Evolutionary conservation across 2,113 vertebrate species (phyloP), one percentile per base, ranked within the genome.

Genomic region (Romanogobio albipinnatus): DNA sequence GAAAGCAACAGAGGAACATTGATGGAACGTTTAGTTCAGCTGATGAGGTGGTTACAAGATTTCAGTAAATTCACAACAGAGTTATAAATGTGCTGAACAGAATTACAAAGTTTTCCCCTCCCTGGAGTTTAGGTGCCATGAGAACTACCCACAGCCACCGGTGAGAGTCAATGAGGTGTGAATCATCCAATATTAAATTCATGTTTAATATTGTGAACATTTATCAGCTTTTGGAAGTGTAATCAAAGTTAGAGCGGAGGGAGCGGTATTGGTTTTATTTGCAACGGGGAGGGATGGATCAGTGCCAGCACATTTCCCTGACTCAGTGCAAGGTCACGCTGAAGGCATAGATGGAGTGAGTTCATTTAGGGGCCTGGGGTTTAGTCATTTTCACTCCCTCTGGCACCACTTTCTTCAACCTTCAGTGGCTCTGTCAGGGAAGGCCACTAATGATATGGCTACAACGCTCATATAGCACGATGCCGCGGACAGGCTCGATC

Each of bases 201-300:
- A 19, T 88, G 47, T 88, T 87, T 86, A 88, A 87, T 78, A 87
- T 71, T 80, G 75, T 39, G 45, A 85, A 74, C 87, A 88, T 88
- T 91, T 84, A 89, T 92, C 89, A 90, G 89, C 86, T 84, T 82
- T 84, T 82, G 87, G 70, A 91, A 90, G 87, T 89, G 85, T 89
- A 90, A 91, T 91, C 84, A 91, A 82, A 68, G 76, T n/a, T 59
- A 59, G 51, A 81, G 73, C 84, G 61, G 51, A 81, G 84, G 61
- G 43, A 64, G 61, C 81, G 76, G 29, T 83, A 85, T 82, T 86
- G 76, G 87, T 83, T 85, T 82, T 84, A 81, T 86, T 59, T 49
- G 47, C 66, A 56, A 61, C 82, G 56, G 73, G 26, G 76, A 68
- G 62, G 64, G 56, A 83, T 88, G 88, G 87, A 85, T 81, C 73